Percentiles rank a stretch among this genome's conserved stretches.
Conservation (phyloP, 92 coral and sea anemone genomes). For the Pocillopora meandrina region DNA sequence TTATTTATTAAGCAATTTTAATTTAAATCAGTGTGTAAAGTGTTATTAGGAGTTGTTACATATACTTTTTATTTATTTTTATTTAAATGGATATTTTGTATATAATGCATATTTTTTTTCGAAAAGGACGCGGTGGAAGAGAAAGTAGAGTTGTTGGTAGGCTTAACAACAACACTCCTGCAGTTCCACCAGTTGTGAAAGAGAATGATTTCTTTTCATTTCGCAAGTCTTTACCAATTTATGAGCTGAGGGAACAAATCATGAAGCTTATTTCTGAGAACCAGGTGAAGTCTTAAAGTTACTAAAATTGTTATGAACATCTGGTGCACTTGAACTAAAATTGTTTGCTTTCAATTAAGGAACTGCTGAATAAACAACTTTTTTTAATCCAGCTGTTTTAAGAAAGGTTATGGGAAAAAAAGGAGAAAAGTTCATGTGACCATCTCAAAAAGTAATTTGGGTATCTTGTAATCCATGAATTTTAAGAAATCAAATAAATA, state of each 20-base stretch:
- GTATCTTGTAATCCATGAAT: too few relatives aligned
- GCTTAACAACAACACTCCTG: constrained; percentile 73
- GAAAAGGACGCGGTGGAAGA: constrained; percentile 28
- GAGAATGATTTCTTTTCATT: constrained; percentile 83
- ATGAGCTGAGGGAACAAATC: constrained; percentile 68
- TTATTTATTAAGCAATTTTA: too few relatives aligned
- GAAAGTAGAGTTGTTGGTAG: constrained; percentile 81
- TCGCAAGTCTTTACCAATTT: constrained; percentile 83
- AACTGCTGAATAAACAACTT: too few relatives aligned
- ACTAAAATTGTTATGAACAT: not conserved
- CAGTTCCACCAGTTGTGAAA: constrained; percentile 67
- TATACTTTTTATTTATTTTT: not conserved
- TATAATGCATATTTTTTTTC: not conserved
- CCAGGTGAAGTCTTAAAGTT: constrained; percentile 52
- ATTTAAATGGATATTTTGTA: not conserved
- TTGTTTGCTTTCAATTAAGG: too few relatives aligned
- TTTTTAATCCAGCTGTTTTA: too few relatives aligned
- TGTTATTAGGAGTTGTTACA: not conserved
- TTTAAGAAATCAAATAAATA: too few relatives aligned
- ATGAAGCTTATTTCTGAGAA: constrained; percentile 70
- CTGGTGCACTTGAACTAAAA: too few relatives aligned
- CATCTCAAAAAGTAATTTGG: too few relatives aligned
- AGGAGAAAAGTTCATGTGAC: too few relatives aligned
- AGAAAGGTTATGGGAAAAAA: too few relatives aligned
- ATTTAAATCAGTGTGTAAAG: not conserved